These are phyloP conservation scores for Turritopsis rubra DNA, from an alignment of 30 jellyfish, hydroid and myxozoan genomes.

Conservation along the genomic window DNA sequence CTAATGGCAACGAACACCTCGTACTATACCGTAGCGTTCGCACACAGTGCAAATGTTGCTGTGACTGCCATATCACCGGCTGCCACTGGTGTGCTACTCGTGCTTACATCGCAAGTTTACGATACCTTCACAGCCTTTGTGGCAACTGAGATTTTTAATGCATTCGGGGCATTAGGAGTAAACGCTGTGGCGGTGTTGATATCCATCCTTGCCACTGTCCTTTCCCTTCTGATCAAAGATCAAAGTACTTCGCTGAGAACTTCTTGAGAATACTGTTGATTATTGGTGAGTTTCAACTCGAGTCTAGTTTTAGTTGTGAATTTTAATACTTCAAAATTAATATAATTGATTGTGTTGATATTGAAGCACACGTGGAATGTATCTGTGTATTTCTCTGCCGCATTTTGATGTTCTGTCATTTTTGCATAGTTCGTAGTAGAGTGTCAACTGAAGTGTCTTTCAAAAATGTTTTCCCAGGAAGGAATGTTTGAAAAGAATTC, in stretches of 20 bases:
- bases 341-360: too few species aligned
- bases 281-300: neutral
- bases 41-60: conserved; percentile 71
- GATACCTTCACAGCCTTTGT: conserved; percentile 21
- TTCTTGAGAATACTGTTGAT: neutral
- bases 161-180: conserved; percentile 18
- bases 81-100: conserved; percentile 35
- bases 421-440: too few species aligned
- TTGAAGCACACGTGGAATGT: too few species aligned
- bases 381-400: too few species aligned
- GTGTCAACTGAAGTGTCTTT: too few species aligned
- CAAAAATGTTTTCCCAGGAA: too few species aligned
- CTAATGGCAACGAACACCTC: conserved; percentile 34
- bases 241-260: neutral
- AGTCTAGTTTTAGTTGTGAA: neutral
- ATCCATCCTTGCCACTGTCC: conserved; percentile 17
- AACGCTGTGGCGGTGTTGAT: conserved; percentile 20
- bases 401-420: too few species aligned
- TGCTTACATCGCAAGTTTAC: conserved; percentile 33
- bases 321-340: too few species aligned
- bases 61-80: conserved; percentile 46
- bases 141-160: conserved; percentile 19
- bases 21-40: conserved; percentile 77
- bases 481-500: too few species aligned
- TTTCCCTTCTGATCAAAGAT: conserved; percentile 21